A percentile compares a stretch with the other conserved stretches of the same genome.
Evolutionary conservation across 2,113 vertebrate species (phyloP).

Genomic region (Zootoca vivipara): DNA sequence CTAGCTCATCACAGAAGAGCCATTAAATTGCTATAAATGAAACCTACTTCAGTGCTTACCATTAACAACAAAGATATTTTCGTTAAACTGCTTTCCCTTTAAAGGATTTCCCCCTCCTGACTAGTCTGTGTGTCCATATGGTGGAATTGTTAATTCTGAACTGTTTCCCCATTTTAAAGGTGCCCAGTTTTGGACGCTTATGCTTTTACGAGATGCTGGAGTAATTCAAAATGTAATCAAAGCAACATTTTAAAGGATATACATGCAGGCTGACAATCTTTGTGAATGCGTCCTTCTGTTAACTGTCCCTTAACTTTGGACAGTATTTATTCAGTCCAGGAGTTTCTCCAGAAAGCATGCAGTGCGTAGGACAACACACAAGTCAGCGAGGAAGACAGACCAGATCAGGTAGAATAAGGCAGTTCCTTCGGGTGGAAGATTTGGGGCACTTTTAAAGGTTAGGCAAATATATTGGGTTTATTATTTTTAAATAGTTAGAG

Average conservation of each 20-base stretch:
- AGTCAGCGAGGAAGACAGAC: neutral
- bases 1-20: neutral
- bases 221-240: neutral
- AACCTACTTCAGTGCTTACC: conserved; percentile 20
- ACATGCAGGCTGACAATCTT: neutral
- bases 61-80: conserved; percentile 6
- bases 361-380: neutral
- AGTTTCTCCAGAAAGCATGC: neutral
- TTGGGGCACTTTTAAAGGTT: neutral
- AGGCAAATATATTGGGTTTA: neutral
- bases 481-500: neutral
- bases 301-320: neutral
- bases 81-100: neutral
- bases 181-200: neutral
- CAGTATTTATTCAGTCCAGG: neutral
- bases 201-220: neutral
- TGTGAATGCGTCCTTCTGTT: neutral
- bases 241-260: neutral
- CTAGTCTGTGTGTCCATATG: neutral
- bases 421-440: neutral
- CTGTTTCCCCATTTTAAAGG: neutral
- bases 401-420: neutral
- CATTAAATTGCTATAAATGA: neutral
- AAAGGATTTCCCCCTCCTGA: neutral
- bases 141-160: neutral